Base-by-base conservation (phyloP, 2,888 invertebrate genomes). In the Caenorhabditis sp. region DNA sequence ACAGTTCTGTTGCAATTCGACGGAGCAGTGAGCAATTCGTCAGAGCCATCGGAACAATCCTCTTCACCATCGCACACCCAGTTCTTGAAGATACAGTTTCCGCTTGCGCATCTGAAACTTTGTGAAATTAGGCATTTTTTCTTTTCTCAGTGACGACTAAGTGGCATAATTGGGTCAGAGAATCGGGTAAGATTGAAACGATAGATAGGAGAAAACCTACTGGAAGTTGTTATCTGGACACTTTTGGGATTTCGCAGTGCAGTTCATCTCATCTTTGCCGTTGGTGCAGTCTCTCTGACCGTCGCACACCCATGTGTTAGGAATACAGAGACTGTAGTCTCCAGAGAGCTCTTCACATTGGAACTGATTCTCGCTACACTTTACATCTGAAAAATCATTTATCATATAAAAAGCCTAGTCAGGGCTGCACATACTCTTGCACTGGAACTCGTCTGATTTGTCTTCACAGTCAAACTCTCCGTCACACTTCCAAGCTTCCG, bases 11-110 rank as follows among this genome's bases (percentile, higher is more conserved):
- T 82, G 61, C 82, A 82, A 7, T 75, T 3, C 0, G 79, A 66
- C 14, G 70, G 72, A 2, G 26, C 61, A n/a, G n/a, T 56, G 3
- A 24, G 28, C 6, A 54, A 10, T 54, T 90, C 90, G 63, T 90
- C 90, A 22, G 83, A 86, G 16, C 89, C 87, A 75, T 90, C 90
- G 1, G 81, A 70, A 69, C 91, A 91, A 64, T 91, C 91, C 19
- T 86, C 85, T 56, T 91, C 91, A 1, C 90, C 90, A 76, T 91
- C 91, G 64, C 91, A 91, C 12, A 80, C 58, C 91, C 91, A 91
- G 59, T 75, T 88, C 58, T 84, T 85, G 85, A 87, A 89, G 72
- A 91, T 90, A 75, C 90, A 91, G 28, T 84, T 70, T 16, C 87
- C 87, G 73, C 88, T 88, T 8, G 56, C 61, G 63, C 90, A 90